A percentile compares a stretch with the other conserved stretches of the same genome.
Conservation (phyloP, 2,113 vertebrate species). For the Nicator chloris region DNA sequence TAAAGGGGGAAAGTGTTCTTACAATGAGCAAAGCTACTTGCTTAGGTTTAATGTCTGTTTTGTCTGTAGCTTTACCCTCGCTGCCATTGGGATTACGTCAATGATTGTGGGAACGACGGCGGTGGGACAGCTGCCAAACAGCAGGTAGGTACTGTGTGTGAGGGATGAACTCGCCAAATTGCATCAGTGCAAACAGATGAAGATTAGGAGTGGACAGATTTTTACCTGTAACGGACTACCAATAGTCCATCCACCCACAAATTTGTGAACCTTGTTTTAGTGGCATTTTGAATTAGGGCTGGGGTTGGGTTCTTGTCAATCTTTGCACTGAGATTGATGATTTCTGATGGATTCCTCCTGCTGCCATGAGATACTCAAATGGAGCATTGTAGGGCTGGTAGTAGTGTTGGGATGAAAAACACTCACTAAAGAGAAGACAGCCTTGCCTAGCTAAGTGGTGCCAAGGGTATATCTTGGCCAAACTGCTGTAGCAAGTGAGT, state of each 20-base stretch:
- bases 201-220: background rate
- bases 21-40: background rate
- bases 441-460: background rate
- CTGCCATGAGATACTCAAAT: background rate
- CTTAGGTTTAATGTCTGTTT: background rate
- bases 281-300: background rate
- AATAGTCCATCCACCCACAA: background rate
- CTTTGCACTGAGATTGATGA: background rate
- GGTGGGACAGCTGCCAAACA: slow-evolving; percentile 85
- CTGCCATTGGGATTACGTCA: slow-evolving; percentile 84
- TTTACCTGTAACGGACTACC: background rate
- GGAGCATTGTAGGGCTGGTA: background rate
- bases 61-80: slow-evolving; percentile 81
- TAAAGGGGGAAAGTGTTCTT: background rate
- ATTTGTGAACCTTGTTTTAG: background rate
- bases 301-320: background rate
- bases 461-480: background rate
- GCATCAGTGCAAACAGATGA: background rate
- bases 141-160: slow-evolving; percentile 72
- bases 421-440: background rate
- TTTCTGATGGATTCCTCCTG: background rate
- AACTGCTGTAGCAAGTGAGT: background rate
- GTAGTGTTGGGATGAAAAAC: background rate
- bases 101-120: slow-evolving; percentile 83
- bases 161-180: background rate